Conservation (phyloP, 2,888 invertebrate genomes). For the Patella pellucida region DNA sequence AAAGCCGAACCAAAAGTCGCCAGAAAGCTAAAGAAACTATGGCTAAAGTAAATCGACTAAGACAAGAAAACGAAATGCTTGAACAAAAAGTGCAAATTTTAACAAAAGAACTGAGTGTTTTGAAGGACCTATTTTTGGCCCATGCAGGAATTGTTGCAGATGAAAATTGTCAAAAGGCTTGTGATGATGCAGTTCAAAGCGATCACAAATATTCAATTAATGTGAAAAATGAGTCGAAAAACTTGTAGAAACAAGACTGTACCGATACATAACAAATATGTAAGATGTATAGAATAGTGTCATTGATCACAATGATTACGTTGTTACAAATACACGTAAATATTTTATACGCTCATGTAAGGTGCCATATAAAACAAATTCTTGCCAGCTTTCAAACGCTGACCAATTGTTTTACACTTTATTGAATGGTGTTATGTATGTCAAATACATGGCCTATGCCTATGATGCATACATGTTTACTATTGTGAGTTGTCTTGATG, state of each 20-base stretch:
- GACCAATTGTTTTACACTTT: too few species aligned
- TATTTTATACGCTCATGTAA: too few species aligned
- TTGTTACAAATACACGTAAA: constrained; percentile 2
- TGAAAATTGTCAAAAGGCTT: constrained; percentile 1
- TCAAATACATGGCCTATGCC: too few species aligned
- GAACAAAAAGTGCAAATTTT: constrained; percentile 91
- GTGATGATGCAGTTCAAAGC: constrained; percentile 21
- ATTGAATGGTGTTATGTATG: too few species aligned
- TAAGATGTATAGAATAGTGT: too few species aligned
- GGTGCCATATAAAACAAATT: too few species aligned
- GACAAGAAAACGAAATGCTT: constrained; percentile 91
- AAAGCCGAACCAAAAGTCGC: constrained; percentile 96
- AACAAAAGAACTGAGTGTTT: constrained; percentile 84
- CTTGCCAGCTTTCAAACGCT: too few species aligned
- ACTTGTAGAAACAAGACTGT: too few species aligned
- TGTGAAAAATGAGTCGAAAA: too few species aligned
- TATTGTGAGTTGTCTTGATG: too few species aligned
- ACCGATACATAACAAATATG: too few species aligned
- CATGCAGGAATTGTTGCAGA: constrained; percentile 53
- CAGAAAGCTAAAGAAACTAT: constrained; percentile 93
- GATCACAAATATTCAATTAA: constrained; percentile 41
- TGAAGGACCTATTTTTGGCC: constrained; percentile 77
- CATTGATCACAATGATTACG: constrained; percentile 21
- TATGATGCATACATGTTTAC: too few species aligned
- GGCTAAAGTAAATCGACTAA: constrained; percentile 90